Evolutionary conservation across 1,140 invertebrate species (phyloP), one percentile per base, ranked within the genome.

Genomic region (Drosophila simulans): DNA sequence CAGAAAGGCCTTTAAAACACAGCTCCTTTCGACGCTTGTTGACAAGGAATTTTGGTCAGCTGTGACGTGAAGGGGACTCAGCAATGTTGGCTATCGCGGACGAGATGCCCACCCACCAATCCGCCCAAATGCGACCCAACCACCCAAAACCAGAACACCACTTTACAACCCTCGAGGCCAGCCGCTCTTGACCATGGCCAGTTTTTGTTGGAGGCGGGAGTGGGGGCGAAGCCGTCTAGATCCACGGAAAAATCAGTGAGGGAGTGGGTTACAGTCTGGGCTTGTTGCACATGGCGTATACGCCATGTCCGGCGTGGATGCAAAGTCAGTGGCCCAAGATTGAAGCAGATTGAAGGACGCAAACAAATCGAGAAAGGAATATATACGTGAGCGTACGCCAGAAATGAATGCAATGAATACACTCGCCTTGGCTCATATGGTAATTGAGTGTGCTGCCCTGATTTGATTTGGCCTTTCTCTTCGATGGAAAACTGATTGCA

Each of bases 181-280:
- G 34, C 46, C 48, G 49, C 60, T 71, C 51, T 84, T 85, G 72
- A 85, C 81, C 81, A 71, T 66, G 49, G 58, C 56, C 46, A 72
- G 57, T 34, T 60, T 51, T 45, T 68, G 51, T 17, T 17, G 17
- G 17, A 17, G 57, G 48, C 11, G 22, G 34, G 20, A 20, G 27
- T 0, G 31, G 8, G 7, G 52, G 56, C 10, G 22, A 7, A 55
- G 42, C 20, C 40, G 62, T 80, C 69, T 80, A 54, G 70, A 59
- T 59, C 57, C 46, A 25, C 40, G 34, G 62, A 43, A 34, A 37
- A 7, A 12, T 8, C 13, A 17, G 4, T 0, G 15, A 4, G 12
- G 8, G 35, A n/a, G 58, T 22, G 25, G 20, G n/a, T 5, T 13
- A 12, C 37, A 12, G 48, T 17, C n/a, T 10, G 25, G 51, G 1